These are phyloP conservation scores for Chamaea fasciata DNA, from an alignment of 2,113 vertebrate genomes.

Conservation along the genomic window DNA sequence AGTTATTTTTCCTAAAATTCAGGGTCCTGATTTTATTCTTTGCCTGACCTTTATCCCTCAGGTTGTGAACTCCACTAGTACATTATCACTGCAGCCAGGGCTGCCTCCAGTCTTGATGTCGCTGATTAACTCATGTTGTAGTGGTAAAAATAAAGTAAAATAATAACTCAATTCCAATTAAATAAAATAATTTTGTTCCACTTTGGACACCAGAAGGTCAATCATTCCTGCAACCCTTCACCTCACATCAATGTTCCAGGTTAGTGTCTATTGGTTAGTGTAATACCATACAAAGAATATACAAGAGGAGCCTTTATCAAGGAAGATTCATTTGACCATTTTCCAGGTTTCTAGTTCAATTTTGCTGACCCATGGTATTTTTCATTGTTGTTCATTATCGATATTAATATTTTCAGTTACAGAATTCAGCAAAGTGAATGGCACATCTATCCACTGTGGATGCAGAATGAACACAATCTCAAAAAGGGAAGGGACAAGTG, in stretches of 20 bases:
- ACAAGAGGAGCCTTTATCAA: background rate
- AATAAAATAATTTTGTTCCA: background rate
- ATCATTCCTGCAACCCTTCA: background rate
- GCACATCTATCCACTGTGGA: background rate
- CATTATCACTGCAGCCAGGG: background rate
- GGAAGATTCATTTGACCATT: background rate
- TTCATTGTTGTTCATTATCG: background rate
- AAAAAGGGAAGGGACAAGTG: background rate
- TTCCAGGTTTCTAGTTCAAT: background rate
- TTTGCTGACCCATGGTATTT: background rate
- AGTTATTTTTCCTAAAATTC: background rate
- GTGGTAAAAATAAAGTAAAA: background rate
- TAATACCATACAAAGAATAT: background rate
- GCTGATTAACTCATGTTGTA: background rate
- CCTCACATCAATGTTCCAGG: background rate
- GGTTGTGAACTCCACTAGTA: background rate
- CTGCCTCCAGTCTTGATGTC: background rate
- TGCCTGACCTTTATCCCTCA: background rate
- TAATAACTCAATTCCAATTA: background rate
- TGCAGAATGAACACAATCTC: background rate
- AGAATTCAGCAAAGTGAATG: slow-evolving; percentile 7
- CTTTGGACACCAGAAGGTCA: background rate
- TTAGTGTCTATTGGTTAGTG: background rate
- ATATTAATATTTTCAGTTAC: background rate
- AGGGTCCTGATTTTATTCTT: background rate